Base-by-base conservation (phyloP, 2,113 vertebrate species). In the Isurus oxyrinchus region DNA sequence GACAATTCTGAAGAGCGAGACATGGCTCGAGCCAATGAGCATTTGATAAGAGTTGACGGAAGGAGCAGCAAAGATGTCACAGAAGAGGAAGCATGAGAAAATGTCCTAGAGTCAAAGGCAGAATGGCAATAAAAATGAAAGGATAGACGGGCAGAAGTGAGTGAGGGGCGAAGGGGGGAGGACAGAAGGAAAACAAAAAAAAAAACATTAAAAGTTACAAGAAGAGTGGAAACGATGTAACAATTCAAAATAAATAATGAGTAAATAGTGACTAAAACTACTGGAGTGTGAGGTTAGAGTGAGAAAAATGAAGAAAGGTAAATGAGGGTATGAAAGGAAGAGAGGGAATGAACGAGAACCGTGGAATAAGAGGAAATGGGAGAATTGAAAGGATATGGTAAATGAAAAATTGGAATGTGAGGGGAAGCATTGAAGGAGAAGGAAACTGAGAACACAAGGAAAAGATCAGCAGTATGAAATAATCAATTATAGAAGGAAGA, bases 11-110 rank as follows among this genome's bases (percentile, higher is more conserved):
- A 40, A 55, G 94, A 14, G 66, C 14, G 55, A 91, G 88, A 91
- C 25, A 91, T 31, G 16, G 81, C 19, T 84, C 40, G 35, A 61
- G 90, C 90, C 44, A 53, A 53, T 69, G 63, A 49, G 53, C 94
- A 69, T 95, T 53, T 67, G 93, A 44, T 40, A 7, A 94, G 93
- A 94, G 93, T 53, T 69, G 66, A 95, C 66, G 40, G 59, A 66
- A 66, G 59, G 63, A 67, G 94, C 69, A 53, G 66, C 44, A 53
- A 16, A 63, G 57, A 23, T 59, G 31, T 55, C 49, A 53, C 49
- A 90, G 57, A 90, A 90, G 49, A 87, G 7, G 87, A 90, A 90
- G 55, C 3, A n/a, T 94, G 90, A 66, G 59, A 40, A 94, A 94
- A 63, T 91, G n/a, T 61, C 35, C 90, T 6, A 19, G 61, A 40